phyloP scores from a whole-genome alignment of 2,113 vertebrate species.

The Poeciliopsis turrubarensis region DNA sequence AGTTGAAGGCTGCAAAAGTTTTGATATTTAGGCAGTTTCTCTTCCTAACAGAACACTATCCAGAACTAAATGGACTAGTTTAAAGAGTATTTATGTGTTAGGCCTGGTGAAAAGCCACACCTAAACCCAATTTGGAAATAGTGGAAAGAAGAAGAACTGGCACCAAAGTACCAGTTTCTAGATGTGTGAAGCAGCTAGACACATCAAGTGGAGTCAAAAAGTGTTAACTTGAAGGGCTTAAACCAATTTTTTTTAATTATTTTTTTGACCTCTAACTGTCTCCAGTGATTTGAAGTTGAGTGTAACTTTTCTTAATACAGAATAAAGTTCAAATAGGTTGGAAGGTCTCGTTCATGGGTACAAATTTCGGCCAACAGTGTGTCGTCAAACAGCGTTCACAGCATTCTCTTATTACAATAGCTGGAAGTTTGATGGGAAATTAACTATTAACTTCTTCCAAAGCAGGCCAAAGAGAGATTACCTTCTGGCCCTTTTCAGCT shows the following conservation, averaged over 20 bases:
- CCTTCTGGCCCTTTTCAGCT: conserved; percentile 41
- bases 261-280: not conserved
- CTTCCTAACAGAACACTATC: too few species aligned
- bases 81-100: too few species aligned
- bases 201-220: not conserved
- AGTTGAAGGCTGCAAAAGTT: too few species aligned
- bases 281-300: not conserved
- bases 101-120: too few species aligned
- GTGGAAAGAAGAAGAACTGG: too few species aligned
- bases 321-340: not conserved
- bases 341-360: not conserved
- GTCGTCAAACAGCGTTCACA: not conserved
- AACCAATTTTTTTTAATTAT: not conserved
- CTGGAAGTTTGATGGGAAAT: not conserved
- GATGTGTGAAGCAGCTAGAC: not conserved
- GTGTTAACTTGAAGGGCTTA: not conserved
- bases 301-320: not conserved
- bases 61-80: too few species aligned
- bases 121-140: too few species aligned
- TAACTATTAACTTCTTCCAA: conserved; percentile 27
- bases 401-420: not conserved
- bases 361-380: not conserved
- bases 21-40: too few species aligned
- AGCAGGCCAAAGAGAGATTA: conserved; percentile 63
- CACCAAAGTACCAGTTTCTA: not conserved